Evolutionary conservation across 2,888 invertebrate species (phyloP).

Genomic region (Panzeria rudis): DNA sequence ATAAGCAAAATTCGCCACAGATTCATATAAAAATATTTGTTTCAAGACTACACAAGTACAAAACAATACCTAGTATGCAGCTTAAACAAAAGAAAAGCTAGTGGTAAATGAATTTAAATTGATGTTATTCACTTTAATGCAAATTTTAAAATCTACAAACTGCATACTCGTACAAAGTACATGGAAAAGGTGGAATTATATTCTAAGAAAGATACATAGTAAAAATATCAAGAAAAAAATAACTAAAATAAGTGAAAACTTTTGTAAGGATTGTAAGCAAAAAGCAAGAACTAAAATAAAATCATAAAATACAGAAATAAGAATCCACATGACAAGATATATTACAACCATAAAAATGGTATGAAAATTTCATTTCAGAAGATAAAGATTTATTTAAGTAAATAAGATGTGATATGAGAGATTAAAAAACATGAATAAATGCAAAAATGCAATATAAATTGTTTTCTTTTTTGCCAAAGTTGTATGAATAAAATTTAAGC

Average conservation of each 20-base stretch:
- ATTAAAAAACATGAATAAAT: slow-evolving; percentile 23
- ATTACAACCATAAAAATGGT: slow-evolving; percentile 21
- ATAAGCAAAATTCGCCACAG: not conserved
- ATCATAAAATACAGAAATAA: slow-evolving; percentile 9
- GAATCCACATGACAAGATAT: slow-evolving; percentile 20
- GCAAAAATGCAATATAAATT: not conserved
- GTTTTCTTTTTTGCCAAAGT: not conserved
- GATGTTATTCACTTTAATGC: slow-evolving; percentile 34
- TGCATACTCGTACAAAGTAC: not conserved
- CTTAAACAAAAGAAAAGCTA: not conserved
- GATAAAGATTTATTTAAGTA: slow-evolving; percentile 37
- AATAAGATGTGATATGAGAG: slow-evolving; percentile 34
- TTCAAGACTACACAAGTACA: not conserved
- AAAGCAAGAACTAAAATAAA: not conserved
- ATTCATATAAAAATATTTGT: not conserved
- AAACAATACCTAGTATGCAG: too few relatives aligned
- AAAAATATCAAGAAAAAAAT: not conserved
- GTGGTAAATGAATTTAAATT: slow-evolving; percentile 50
- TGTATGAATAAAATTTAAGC: slow-evolving; percentile 15
- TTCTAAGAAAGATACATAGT: not conserved
- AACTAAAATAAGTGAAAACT: not conserved
- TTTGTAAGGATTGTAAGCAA: slow-evolving; percentile 3
- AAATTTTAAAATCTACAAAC: slow-evolving; percentile 34
- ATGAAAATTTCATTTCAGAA: slow-evolving; percentile 20
- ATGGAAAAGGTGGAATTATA: slow-evolving; percentile 8